Evolutionary conservation across 2,888 invertebrate genomes (phyloP), one percentile per base, ranked within the genome.

Genomic region (Dicycla oo): DNA sequence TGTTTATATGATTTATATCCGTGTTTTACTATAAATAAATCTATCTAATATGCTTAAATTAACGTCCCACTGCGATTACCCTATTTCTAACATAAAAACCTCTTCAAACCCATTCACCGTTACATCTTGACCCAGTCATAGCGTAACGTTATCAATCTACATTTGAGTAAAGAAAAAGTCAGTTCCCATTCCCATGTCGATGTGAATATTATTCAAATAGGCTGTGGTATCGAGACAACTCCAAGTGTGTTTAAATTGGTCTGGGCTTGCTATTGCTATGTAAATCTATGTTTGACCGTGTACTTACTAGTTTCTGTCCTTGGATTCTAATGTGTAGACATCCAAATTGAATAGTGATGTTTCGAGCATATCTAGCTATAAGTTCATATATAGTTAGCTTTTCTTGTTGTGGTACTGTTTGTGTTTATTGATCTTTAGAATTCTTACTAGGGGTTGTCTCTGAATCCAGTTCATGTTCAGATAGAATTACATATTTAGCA

Each of bases 131-230:
- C 79, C 83, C 11, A 73, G 66, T 75, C 61, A 66, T n/a, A 62
- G 38, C 38, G 49, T 76, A 63, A 64, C 47, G 62, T 72, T 69
- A 68, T 60, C 23, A 68, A 58, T 73, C 43, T 57, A 69, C 18
- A 60, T 69, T 66, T 63, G 40, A 34, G 20, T 45, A 40, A 62
- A 51, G 43, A 71, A 70, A 62, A 69, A 65, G 40, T 68, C 40
- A 63, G 23, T 64, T 47, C 64, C 63, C 58, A 65, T 64, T 47
- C 64, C 63, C 58, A 65, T 62, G 53, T 73, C 77, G 34, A 80
- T 83, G 70, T 56, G 26, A 66, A 72, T 71, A 68, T 69, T 83
- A 83, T 82, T 78, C 64, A 71, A 78, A 83, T 78, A 83, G 64
- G 54, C 62, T 73, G 54, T 47, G 61, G 61, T 65, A 40, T 75